Conservation (phyloP, 2,888 invertebrate genomes). For the Dynastes hyllus region DNA sequence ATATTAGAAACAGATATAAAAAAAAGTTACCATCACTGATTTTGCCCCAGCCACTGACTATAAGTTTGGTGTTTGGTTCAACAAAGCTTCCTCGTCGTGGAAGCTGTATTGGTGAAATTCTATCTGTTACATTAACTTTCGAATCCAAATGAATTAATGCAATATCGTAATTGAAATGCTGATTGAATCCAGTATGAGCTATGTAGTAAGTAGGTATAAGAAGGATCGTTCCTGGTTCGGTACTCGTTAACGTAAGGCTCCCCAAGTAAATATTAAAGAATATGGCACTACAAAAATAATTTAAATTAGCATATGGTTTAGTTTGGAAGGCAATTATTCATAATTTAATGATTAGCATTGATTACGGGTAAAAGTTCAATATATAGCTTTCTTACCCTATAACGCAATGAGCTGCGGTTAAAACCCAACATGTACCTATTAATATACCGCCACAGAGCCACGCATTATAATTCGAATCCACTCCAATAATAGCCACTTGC, state of each 20-base stretch:
- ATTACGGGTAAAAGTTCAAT: background rate
- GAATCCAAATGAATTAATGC: constrained; percentile 55
- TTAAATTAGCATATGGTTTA: background rate
- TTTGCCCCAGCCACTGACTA: too few relatives aligned
- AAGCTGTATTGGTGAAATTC: constrained; percentile 55
- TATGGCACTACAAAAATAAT: constrained; percentile 8
- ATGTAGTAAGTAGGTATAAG: background rate
- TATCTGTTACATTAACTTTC: constrained; percentile 52
- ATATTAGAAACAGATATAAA: too few relatives aligned
- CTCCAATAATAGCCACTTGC: constrained; percentile 57
- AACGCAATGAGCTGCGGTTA: constrained; percentile 59
- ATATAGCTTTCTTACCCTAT: constrained; percentile 47
- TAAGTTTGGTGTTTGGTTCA: background rate
- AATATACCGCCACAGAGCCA: constrained; percentile 58
- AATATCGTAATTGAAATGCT: constrained; percentile 57
- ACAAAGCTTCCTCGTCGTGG: too few relatives aligned
- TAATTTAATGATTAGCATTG: background rate
- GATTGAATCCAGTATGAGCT: constrained; percentile 54
- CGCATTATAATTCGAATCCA: background rate
- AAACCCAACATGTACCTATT: constrained; percentile 54
- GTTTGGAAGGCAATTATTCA: background rate
- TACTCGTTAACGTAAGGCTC: background rate
- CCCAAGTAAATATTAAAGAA: constrained; percentile 19
- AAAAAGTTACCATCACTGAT: too few relatives aligned
- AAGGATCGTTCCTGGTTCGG: background rate